Evolutionary conservation across 1,140 invertebrate species (phyloP).

Genomic region (Drosophila sturtevanti): DNA sequence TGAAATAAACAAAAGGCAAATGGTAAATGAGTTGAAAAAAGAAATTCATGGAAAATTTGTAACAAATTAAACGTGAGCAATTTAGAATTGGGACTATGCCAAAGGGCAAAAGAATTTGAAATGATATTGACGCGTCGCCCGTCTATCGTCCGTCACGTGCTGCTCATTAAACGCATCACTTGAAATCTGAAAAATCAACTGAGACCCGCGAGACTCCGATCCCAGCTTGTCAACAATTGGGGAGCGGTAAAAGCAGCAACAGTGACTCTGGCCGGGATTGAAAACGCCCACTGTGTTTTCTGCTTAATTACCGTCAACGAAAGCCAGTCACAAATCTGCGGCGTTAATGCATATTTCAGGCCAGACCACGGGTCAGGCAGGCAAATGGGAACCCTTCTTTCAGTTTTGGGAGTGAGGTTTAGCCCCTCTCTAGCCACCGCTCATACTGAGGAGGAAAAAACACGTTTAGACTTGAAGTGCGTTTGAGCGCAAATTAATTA

Average conservation of each 20-base stretch:
- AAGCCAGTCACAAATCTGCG: conserved; percentile 69
- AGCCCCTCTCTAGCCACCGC: no score
- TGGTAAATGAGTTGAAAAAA: neutral
- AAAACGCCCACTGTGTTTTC: neutral
- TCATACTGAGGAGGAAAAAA: conserved; percentile 47
- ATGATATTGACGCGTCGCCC: conserved; percentile 24
- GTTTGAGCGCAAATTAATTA: conserved; percentile 82
- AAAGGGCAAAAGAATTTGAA: conserved; percentile 33
- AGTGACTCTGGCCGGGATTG: neutral
- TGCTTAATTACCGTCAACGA: conserved; percentile 63
- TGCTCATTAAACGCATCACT: conserved; percentile 82
- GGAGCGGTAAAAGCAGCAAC: neutral
- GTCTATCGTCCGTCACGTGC: conserved; percentile 58
- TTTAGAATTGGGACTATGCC: neutral
- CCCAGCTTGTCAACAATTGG: conserved; percentile 40
- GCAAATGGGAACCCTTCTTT: conserved; percentile 53
- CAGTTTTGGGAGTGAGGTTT: neutral
- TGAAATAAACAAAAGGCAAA: neutral
- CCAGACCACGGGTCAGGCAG: conserved; percentile 8
- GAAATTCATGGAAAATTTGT: conserved; percentile 40
- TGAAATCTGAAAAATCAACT: conserved; percentile 73
- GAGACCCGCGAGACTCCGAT: conserved; percentile 20
- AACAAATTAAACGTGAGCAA: conserved; percentile 49
- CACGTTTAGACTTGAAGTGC: conserved; percentile 78
- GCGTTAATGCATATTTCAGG: conserved; percentile 72